Evolutionary conservation across 2,888 invertebrate species (phyloP), one percentile per base, ranked within the genome.

Genomic region (Macrosiphum euphorbiae): DNA sequence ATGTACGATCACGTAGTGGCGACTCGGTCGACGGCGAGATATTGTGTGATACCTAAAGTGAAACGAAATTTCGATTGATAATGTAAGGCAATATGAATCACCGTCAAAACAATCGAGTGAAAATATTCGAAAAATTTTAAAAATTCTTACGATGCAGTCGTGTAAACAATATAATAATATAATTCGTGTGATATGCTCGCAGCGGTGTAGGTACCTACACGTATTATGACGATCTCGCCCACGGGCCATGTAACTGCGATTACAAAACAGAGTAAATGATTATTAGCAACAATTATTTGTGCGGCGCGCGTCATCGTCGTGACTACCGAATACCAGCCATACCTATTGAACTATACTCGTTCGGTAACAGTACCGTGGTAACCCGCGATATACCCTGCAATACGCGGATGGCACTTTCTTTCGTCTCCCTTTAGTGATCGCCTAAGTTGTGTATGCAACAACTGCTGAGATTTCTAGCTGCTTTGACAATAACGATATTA

Each of bases 81-180:
- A 20, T 78, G 35, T 8, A 35, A 35, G 35, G 4, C 35, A 20
- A 78, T 78, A 7, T 87, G 88, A 88, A 52, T 52, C 88, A 88
- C 52, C 52, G 52, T 88, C 24, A 52, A 52, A 52, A 35, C 35
- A 35, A 24, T 88, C 88, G 8, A 35, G 8, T 3, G n/a, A 88
- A 50, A 88, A 50, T 35, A 88, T 88, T 88, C 24, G 88, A 88
- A 88, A 88, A 50, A 88, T 88, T 47, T 88, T 0, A 88, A 88
- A 52, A n/a, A 44, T 50, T 78, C 7, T 24, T 78, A 7, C 35
- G 78, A 78, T 78, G 20, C 35, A 78, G 78, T 78, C 78, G 7
- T 78, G 78, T 78, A 78, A 78, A 78, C 78, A 78, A 85, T 85
- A 44, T 44, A 85, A 85, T 44, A 44, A 85, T 26, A 85, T 85